Percentiles rank a stretch among this genome's conserved stretches.
Conservation (phyloP, 2,888 invertebrate species). For the Rhogogaster chlorosoma region DNA sequence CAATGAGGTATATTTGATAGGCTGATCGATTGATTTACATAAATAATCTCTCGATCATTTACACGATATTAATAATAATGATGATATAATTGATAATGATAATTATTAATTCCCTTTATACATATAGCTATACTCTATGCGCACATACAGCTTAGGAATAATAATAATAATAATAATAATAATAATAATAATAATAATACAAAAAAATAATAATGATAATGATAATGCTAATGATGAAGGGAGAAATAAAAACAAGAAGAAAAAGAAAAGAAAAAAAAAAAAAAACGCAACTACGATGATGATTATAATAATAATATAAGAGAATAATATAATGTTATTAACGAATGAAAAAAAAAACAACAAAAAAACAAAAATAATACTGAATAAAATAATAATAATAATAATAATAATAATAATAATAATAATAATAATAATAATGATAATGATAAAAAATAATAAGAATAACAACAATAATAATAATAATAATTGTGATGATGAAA, state of each 20-base stretch:
- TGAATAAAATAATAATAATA: slow-evolving; percentile 29
- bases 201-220: slow-evolving; percentile 43
- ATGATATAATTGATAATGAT: slow-evolving; percentile 15
- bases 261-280: background rate
- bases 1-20: background rate
- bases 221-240: too few relatives aligned
- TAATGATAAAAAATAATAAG: slow-evolving; percentile 49
- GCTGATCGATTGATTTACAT: background rate
- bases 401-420: slow-evolving; percentile 50
- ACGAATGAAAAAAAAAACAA: background rate
- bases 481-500: slow-evolving; percentile 45
- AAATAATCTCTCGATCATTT: background rate
- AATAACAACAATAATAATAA: slow-evolving; percentile 49
- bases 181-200: slow-evolving; percentile 42
- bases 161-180: slow-evolving; percentile 45
- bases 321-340: background rate
- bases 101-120: background rate
- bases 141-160: background rate
- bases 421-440: slow-evolving; percentile 54
- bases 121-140: background rate
- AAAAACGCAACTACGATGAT: background rate
- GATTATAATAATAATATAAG: background rate
- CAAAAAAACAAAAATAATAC: background rate
- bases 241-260: background rate
- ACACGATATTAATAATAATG: background rate